These are phyloP conservation scores for Monarcha castaneiventris DNA, from an alignment of 2,113 vertebrate species.

Conservation along the genomic window DNA sequence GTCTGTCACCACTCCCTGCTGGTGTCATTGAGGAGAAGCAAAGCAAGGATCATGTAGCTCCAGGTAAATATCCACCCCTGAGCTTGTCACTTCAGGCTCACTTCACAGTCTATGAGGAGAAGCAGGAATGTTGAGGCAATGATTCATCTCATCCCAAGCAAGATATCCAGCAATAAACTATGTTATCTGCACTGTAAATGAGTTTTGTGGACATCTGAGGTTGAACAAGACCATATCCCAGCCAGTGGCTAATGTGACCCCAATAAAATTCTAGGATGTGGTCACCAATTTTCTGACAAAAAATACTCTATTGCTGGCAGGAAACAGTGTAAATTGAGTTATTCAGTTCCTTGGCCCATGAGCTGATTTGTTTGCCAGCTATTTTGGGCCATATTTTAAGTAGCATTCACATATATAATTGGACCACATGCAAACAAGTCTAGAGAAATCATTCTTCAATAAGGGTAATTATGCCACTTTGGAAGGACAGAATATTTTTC, in stretches of 20 bases:
- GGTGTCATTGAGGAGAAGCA: fast-evolving
- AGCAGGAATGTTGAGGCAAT: not conserved
- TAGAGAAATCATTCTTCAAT: not conserved
- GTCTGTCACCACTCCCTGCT: not conserved
- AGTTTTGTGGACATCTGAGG: not conserved
- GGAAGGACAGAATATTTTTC: not conserved
- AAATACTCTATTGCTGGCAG: not conserved
- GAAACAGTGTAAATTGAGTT: not conserved
- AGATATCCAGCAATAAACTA: not conserved
- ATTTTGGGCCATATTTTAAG: not conserved
- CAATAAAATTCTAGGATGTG: not conserved
- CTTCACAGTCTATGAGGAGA: not conserved
- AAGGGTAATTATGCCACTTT: not conserved
- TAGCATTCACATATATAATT: not conserved
- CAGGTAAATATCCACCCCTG: not conserved
- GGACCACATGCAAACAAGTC: not conserved
- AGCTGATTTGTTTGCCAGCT: not conserved
- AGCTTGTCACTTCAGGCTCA: not conserved
- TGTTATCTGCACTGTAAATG: not conserved
- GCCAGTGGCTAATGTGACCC: not conserved
- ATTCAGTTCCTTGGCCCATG: not conserved
- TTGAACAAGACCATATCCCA: not conserved
- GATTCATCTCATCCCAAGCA: not conserved
- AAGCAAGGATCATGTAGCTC: not conserved
- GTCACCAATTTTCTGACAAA: not conserved